phyloP scores from a whole-genome alignment of 2,797 vertebrate genomes.

The Vireo griseus region DNA sequence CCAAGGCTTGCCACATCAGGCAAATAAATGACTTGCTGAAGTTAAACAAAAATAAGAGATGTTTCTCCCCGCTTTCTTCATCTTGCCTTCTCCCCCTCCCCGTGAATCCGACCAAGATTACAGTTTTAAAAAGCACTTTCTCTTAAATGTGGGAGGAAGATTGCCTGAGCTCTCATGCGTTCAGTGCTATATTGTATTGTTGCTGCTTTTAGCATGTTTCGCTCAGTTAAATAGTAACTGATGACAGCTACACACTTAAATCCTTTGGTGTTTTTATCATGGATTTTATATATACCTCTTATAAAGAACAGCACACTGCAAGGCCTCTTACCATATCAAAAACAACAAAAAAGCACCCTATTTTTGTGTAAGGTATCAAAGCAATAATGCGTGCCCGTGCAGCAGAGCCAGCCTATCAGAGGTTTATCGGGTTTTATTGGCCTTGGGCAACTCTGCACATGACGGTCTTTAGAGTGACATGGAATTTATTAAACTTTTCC shows the following conservation, averaged over 20 bases:
- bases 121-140: constrained; percentile 46
- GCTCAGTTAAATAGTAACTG: constrained; percentile 56
- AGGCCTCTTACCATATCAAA: constrained; percentile 55
- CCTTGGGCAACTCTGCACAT: constrained; percentile 58
- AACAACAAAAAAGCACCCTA: background rate
- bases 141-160: constrained; percentile 57
- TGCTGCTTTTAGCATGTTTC: constrained; percentile 47
- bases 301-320: constrained; percentile 37
- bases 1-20: background rate
- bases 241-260: constrained; percentile 42
- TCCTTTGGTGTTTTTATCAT: constrained; percentile 3
- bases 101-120: background rate
- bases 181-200: constrained; percentile 63
- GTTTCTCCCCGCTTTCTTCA: background rate
- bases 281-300: constrained; percentile 37
- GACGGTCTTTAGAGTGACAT: constrained; percentile 65
- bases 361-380: constrained; percentile 18
- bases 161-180: constrained; percentile 59
- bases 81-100: background rate
- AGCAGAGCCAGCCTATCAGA: constrained; percentile 44
- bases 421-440: constrained; percentile 56
- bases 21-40: background rate
- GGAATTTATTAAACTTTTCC: constrained; percentile 67
- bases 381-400: constrained; percentile 4
- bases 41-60: constrained; percentile 27